Conservation (phyloP, 2,888 invertebrate species). For the Caenorhabditis panamensis region DNA sequence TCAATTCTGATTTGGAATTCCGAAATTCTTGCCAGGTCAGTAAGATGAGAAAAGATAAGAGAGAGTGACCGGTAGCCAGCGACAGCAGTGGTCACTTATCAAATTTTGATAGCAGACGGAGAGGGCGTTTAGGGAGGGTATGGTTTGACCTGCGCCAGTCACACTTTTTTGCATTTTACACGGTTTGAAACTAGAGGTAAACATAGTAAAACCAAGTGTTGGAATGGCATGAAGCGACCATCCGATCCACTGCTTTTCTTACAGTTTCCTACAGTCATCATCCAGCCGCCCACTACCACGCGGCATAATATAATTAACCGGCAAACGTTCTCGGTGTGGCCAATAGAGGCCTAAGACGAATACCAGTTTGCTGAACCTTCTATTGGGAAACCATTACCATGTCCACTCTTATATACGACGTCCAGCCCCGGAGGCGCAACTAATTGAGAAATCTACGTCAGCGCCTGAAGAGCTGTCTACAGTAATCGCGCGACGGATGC, state of each 20-base stretch:
- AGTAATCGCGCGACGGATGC: conserved; percentile 32
- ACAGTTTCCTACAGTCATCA: conserved; percentile 31
- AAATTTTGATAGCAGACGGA: conserved; percentile 46
- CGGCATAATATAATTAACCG: conserved; percentile 39
- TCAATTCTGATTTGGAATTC: conserved; percentile 33
- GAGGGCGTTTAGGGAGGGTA: conserved; percentile 36
- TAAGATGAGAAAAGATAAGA: conserved; percentile 33
- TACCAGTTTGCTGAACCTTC: conserved; percentile 55
- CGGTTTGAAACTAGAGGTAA: conserved; percentile 41
- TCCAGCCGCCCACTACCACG: background rate
- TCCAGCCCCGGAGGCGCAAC: conserved; percentile 48
- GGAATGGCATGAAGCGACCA: conserved; percentile 21
- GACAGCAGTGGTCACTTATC: conserved; percentile 52
- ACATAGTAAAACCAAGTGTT: conserved; percentile 30
- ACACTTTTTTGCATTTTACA: conserved; percentile 53
- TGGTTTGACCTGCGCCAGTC: conserved; percentile 29
- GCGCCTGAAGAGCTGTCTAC: conserved; percentile 55
- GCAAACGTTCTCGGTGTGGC: conserved; percentile 41
- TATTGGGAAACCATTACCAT: conserved; percentile 57
- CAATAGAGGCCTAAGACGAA: conserved; percentile 8
- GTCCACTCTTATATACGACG: conserved; percentile 59
- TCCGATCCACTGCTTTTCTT: conserved; percentile 31
- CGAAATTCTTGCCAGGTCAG: conserved; percentile 50
- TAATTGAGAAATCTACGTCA: conserved; percentile 60
- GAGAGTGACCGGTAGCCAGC: conserved; percentile 58